Evolutionary conservation across 2,113 vertebrate species (phyloP).

Genomic region (Phalacrocorax brasilianus): DNA sequence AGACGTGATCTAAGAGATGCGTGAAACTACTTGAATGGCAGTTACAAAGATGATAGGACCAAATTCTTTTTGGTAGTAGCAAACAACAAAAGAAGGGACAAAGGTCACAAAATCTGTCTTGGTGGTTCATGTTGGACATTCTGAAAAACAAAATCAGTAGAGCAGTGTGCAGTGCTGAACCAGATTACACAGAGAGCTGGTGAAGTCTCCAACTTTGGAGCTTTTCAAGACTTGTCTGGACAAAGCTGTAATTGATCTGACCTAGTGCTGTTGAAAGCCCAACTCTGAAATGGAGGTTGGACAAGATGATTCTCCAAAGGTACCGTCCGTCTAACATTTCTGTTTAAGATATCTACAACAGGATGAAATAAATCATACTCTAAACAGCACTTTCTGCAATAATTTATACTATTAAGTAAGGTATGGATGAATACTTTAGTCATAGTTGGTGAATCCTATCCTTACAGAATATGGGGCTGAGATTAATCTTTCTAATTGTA

Average conservation of each 20-base stretch:
- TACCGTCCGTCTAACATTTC: not conserved
- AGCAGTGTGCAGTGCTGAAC: not conserved
- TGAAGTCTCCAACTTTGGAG: not conserved
- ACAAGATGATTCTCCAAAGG: not conserved
- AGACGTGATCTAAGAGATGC: not conserved
- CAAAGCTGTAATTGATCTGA: not conserved
- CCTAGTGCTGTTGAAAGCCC: not conserved
- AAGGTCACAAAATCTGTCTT: not conserved
- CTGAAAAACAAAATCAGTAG: not conserved
- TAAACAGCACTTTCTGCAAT: not conserved
- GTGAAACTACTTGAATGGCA: not conserved
- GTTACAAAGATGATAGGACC: not conserved
- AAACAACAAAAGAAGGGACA: not conserved
- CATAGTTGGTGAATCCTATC: not conserved
- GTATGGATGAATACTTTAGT: not conserved
- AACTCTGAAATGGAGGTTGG: not conserved
- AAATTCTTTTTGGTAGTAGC: not conserved
- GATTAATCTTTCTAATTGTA: not conserved
- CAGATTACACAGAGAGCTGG: not conserved
- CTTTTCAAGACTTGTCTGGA: not conserved
- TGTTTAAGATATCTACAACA: not conserved
- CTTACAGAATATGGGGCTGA: not conserved
- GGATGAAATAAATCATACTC: not conserved
- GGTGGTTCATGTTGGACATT: not conserved
- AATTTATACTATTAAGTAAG: not conserved